Percentiles rank a stretch among this genome's conserved stretches.
These are phyloP conservation scores for Tetragonisca angustula DNA, from an alignment of 2,888 invertebrate species.

Conservation along the genomic window DNA sequence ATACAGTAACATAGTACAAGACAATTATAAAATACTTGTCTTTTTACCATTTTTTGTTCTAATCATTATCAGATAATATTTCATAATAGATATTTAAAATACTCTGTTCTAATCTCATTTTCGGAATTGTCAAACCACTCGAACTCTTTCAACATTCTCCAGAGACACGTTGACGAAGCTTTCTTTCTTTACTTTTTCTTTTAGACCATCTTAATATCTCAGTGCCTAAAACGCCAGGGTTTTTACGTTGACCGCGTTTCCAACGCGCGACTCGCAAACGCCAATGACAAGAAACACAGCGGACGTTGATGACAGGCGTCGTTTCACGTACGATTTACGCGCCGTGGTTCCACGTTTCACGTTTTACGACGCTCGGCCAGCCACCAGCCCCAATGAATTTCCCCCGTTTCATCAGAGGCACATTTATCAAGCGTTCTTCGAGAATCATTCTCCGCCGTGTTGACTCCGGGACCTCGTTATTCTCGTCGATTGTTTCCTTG, in stretches of 20 bases:
- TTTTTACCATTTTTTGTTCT: too few species aligned
- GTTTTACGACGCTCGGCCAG: conserved; percentile 50
- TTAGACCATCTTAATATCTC: too few species aligned
- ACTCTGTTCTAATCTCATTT: not conserved
- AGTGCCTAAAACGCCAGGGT: not conserved
- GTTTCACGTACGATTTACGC: conserved; percentile 48
- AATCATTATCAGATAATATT: too few species aligned
- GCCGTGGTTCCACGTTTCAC: conserved; percentile 3
- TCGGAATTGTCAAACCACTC: not conserved
- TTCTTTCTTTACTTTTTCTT: too few species aligned
- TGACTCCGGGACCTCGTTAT: conserved; percentile 31
- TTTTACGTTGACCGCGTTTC: conserved; percentile 7
- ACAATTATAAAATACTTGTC: too few species aligned
- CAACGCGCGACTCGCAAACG: conserved; percentile 1
- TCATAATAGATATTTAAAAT: too few species aligned
- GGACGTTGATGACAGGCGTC: conserved; percentile 39
- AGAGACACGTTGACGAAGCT: not conserved
- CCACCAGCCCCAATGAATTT: conserved; percentile 39
- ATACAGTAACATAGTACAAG: too few species aligned
- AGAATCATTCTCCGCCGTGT: conserved; percentile 32
- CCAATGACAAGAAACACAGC: conserved; percentile 11
- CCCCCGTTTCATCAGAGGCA: conserved; percentile 19
- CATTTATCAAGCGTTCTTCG: conserved; percentile 52
- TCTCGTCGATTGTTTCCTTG: conserved; percentile 23
- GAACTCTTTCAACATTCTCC: not conserved